phyloP scores from a whole-genome alignment of 2,797 vertebrate species.

The Lacerta agilis region DNA sequence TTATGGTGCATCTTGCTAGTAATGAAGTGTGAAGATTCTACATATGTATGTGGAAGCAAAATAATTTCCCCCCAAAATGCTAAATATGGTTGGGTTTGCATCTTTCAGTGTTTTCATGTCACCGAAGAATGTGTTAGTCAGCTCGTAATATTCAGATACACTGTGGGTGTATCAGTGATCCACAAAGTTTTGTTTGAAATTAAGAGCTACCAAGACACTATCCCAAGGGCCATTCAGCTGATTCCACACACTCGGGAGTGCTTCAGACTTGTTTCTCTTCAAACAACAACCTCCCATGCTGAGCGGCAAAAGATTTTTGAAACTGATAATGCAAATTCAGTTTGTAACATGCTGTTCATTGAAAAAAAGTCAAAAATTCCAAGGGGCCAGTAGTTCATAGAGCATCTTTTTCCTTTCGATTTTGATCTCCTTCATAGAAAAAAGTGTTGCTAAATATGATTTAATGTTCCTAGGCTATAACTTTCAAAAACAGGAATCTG shows the following conservation, averaged over 20 bases:
- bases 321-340: not conserved
- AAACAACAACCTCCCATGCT: not conserved
- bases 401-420: not conserved
- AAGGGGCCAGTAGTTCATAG: not conserved
- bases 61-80: not conserved
- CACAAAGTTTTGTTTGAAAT: not conserved
- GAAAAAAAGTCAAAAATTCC: not conserved
- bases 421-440: not conserved
- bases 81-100: not conserved
- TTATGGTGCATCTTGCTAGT: not conserved
- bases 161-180: not conserved
- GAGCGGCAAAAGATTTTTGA: not conserved
- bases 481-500: not conserved
- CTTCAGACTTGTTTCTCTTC: not conserved
- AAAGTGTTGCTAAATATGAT: not conserved
- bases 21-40: not conserved
- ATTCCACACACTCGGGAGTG: not conserved
- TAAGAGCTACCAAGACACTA: not conserved
- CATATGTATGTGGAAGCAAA: not conserved
- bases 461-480: not conserved
- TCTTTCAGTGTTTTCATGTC: not conserved
- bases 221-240: not conserved
- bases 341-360: not conserved
- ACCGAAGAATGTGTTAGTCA: not conserved
- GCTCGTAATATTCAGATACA: not conserved